These are phyloP conservation scores for Diaperis boleti DNA, from an alignment of 2,888 invertebrate species.

Conservation along the genomic window DNA sequence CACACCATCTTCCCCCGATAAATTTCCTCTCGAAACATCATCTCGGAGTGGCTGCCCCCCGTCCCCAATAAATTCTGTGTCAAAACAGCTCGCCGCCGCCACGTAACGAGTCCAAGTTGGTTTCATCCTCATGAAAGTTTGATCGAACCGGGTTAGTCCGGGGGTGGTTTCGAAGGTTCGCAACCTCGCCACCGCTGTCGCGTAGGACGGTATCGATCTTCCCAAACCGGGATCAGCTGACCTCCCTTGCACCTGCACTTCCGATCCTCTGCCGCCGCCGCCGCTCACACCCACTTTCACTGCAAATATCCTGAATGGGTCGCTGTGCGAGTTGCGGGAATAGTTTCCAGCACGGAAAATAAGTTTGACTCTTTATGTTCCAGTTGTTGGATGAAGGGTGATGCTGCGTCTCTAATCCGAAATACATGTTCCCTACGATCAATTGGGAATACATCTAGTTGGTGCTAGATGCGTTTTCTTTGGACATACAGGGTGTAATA, in stretches of 20 bases:
- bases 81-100: neutral
- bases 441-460: no score
- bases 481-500: no score
- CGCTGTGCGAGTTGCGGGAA: no score
- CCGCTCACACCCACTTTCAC: neutral
- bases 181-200: conserved; percentile 12
- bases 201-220: conserved; percentile 20
- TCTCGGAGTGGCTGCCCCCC: neutral
- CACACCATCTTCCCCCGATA: no score
- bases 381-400: no score
- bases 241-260: conserved; percentile 20
- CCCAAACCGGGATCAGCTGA: conserved; percentile 11
- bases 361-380: no score
- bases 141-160: conserved; percentile 11
- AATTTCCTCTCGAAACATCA: no score
- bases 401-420: no score
- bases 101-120: neutral
- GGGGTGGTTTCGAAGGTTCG: conserved; percentile 16
- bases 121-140: conserved; percentile 19
- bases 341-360: no score
- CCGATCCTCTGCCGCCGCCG: neutral
- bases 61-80: neutral
- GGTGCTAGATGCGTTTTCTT: no score
- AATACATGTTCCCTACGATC: no score
- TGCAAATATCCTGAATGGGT: no score